Conservation (phyloP, 1,140 invertebrate genomes). For the Harpegnathos saltator region DNA sequence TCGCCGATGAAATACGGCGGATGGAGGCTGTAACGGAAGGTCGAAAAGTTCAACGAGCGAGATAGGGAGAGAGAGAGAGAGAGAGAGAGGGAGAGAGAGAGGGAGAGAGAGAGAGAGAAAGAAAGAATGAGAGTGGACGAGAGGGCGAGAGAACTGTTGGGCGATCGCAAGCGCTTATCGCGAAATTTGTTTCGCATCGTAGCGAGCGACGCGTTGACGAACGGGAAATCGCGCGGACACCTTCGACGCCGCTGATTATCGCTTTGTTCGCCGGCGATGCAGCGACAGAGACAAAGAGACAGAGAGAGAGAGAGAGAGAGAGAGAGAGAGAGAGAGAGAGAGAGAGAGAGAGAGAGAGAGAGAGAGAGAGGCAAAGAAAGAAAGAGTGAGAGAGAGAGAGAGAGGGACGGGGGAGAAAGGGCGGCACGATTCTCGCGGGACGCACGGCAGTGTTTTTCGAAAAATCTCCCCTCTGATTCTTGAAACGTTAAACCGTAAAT, state of each 20-base stretch:
- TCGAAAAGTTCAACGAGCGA: background rate
- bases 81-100: too few relatives aligned
- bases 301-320: too few relatives aligned
- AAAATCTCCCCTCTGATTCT: constrained; percentile 21
- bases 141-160: constrained; percentile 1
- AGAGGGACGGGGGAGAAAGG: too few relatives aligned
- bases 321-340: too few relatives aligned
- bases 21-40: background rate
- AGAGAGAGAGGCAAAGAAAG: too few relatives aligned
- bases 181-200: background rate
- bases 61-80: constrained; percentile 27
- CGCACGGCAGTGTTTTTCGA: constrained; percentile 11
- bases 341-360: too few relatives aligned
- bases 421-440: background rate
- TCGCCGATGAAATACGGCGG: background rate
- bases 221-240: background rate
- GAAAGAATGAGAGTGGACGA: too few relatives aligned
- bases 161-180: background rate
- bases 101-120: constrained; percentile 15
- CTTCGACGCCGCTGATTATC: background rate
- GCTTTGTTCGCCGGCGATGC: background rate
- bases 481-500: constrained; percentile 45
- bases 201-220: too few relatives aligned
- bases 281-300: background rate
- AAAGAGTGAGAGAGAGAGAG: too few relatives aligned